Percentiles rank a stretch among this genome's conserved stretches.
Evolutionary conservation across 2,888 invertebrate species (phyloP).

Genomic region (Schizotus pectinicornis): DNA sequence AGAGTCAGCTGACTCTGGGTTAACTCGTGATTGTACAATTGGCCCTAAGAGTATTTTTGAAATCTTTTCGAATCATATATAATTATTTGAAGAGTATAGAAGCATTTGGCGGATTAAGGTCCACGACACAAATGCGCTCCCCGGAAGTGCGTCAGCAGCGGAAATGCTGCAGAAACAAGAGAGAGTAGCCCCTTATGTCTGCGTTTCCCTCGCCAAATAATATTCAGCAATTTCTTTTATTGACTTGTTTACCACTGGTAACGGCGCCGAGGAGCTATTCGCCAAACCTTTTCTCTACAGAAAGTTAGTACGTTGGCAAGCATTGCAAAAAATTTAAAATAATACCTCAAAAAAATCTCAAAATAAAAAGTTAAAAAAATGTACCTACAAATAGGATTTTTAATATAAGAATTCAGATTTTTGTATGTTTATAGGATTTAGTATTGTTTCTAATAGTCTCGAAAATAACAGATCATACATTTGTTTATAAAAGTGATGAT

Average conservation of each 20-base stretch:
- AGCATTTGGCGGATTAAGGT: slow-evolving; percentile 10
- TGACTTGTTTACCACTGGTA: slow-evolving; percentile 41
- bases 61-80: no score
- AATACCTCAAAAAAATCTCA: not conserved
- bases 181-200: slow-evolving; percentile 28
- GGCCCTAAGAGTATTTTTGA: no score
- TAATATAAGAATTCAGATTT: no score
- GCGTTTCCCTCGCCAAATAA: slow-evolving; percentile 30
- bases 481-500: slow-evolving; percentile 37
- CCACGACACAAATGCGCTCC: slow-evolving; percentile 16
- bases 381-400: no score
- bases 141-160: slow-evolving; percentile 47
- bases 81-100: not conserved
- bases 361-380: no score
- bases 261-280: slow-evolving; percentile 2
- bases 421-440: no score
- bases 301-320: slow-evolving; percentile 4
- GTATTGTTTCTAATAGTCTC: not conserved
- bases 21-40: no score
- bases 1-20: no score
- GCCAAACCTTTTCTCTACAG: slow-evolving; percentile 11
- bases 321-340: not conserved
- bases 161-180: slow-evolving; percentile 41
- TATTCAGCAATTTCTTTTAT: slow-evolving; percentile 44
- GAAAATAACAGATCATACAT: slow-evolving; percentile 30